Evolutionary conservation across 1,140 invertebrate genomes (phyloP).

Genomic region (Pachyrhynchus sulphureomaculatus): DNA sequence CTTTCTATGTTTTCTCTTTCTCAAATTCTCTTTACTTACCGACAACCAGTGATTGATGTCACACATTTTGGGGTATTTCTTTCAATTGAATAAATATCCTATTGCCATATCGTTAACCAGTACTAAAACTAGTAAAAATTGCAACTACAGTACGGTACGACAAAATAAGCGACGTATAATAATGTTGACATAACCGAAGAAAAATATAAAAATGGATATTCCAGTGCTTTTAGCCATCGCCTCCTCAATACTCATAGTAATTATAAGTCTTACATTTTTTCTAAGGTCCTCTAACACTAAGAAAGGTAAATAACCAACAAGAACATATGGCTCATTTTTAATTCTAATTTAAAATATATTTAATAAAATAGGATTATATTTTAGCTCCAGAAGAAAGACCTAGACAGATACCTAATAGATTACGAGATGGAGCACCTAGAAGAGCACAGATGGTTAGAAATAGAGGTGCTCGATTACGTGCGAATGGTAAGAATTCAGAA

Average conservation of each 20-base stretch:
- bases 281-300: conserved; percentile 41
- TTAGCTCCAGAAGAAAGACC: conserved; percentile 23
- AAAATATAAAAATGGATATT: conserved; percentile 38
- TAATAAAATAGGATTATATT: no score
- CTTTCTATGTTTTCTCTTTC: no score
- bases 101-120: no score
- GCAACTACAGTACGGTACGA: no score
- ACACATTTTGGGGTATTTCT: no score
- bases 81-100: no score
- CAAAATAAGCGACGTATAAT: no score
- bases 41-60: no score
- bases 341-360: not conserved
- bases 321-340: not conserved
- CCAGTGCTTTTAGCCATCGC: conserved; percentile 54
- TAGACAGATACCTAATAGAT: conserved; percentile 41
- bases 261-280: conserved; percentile 52
- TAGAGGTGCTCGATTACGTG: conserved; percentile 61
- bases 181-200: not conserved
- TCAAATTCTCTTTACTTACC: no score
- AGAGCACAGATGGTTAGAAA: conserved; percentile 63
- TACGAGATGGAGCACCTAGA: conserved; percentile 56
- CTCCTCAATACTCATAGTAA: conserved; percentile 51
- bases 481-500: conserved; percentile 53
- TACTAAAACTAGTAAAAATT: no score
- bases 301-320: conserved; percentile 39